These are phyloP conservation scores for Luffia ferchaultella DNA, from an alignment of 2,888 invertebrate species.

Conservation along the genomic window DNA sequence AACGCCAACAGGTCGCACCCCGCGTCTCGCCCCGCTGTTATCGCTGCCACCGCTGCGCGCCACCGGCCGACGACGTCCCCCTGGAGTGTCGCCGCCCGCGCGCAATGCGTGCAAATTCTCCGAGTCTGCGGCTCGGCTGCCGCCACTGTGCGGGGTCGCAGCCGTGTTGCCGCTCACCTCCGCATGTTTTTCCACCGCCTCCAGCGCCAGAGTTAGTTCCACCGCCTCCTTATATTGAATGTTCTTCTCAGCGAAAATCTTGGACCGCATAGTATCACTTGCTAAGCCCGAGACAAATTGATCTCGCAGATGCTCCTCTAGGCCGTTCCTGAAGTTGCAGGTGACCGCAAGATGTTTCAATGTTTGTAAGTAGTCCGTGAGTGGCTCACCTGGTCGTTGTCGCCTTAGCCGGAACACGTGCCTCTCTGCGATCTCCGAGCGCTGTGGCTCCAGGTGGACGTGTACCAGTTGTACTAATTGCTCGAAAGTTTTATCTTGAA, in stretches of 20 bases:
- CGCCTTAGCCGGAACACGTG: background rate
- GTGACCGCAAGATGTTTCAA: conserved; percentile 15
- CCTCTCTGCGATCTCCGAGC: conserved; percentile 7
- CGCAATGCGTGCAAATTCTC: conserved; percentile 8
- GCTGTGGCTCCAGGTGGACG: conserved; percentile 14
- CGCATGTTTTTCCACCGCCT: conserved; percentile 19
- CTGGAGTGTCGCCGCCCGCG: no score
- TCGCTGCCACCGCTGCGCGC: conserved; percentile 8
- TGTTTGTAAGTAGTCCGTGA: conserved; percentile 16
- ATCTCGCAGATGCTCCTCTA: conserved; percentile 12
- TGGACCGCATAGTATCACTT: conserved; percentile 14
- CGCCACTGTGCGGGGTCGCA: conserved; percentile 3
- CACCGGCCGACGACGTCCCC: conserved; percentile 1
- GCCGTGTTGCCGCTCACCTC: conserved; percentile 12
- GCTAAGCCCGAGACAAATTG: no score
- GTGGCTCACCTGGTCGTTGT: no score
- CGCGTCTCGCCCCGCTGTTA: conserved; percentile 7
- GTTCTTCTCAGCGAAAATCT: conserved; percentile 16
- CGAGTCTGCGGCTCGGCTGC: conserved; percentile 1
- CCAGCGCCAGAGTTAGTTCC: conserved; percentile 17
- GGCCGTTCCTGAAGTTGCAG: conserved; percentile 11
- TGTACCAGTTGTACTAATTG: conserved; percentile 16
- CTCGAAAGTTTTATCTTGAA: conserved; percentile 16
- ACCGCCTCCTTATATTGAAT: conserved; percentile 16
- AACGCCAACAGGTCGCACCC: conserved; percentile 8